Evolutionary conservation across 2,113 vertebrate genomes (phyloP).

Genomic region (Heloderma charlesbogerti): DNA sequence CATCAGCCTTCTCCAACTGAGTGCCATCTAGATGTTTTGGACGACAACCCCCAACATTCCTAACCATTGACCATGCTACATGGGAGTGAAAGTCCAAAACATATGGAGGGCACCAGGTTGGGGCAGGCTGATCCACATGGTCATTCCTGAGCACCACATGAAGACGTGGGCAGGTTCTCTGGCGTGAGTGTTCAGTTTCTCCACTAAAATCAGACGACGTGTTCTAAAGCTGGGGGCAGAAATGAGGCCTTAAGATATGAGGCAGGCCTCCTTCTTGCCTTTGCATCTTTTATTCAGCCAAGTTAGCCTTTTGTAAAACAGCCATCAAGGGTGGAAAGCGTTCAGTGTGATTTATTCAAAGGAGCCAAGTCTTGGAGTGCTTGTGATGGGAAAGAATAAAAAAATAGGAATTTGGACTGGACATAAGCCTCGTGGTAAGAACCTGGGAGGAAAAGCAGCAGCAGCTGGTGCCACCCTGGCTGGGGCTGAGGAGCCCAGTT

Average conservation of each 20-base stretch:
- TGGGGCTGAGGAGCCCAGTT: background rate
- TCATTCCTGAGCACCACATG: background rate
- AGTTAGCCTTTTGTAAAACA: background rate
- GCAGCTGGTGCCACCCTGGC: background rate
- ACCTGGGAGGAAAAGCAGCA: background rate
- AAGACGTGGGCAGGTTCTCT: background rate
- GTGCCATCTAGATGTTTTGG: too few relatives aligned
- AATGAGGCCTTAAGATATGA: background rate
- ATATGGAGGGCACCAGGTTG: background rate
- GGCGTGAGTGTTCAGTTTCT: background rate
- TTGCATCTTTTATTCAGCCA: slow-evolving; percentile 16
- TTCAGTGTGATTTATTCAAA: background rate
- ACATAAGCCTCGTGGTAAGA: background rate
- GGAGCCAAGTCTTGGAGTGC: background rate
- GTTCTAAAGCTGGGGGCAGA: background rate
- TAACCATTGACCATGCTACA: background rate
- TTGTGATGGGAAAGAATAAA: background rate
- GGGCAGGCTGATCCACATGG: background rate
- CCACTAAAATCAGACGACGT: background rate
- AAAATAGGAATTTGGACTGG: background rate
- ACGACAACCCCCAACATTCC: background rate
- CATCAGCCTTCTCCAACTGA: too few relatives aligned
- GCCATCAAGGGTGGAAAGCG: background rate
- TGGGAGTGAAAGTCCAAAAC: background rate
- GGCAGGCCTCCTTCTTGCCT: background rate